phyloP scores from a whole-genome alignment of 2,797 vertebrate species.

The Rallus crepitans region DNA sequence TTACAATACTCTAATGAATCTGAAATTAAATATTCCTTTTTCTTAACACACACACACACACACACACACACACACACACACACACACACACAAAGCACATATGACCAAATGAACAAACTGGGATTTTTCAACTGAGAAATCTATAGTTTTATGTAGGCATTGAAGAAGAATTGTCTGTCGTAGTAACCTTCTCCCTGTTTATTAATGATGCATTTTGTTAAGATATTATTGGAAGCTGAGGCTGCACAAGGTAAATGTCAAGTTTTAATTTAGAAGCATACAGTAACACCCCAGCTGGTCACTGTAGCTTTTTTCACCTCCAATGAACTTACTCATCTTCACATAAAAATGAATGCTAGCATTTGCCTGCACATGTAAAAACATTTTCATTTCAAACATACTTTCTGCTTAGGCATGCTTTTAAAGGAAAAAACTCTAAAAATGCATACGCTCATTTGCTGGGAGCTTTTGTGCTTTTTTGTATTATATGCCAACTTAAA shows the following conservation, averaged over 20 bases:
- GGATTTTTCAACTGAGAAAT: neutral
- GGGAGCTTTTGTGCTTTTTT: neutral
- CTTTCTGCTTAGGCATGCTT: neutral
- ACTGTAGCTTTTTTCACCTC: neutral
- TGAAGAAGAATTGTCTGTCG: neutral
- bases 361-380: neutral
- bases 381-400: neutral
- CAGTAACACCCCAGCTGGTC: neutral
- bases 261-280: neutral
- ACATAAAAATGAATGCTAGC: accelerated
- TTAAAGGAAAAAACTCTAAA: neutral
- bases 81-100: neutral
- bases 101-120: neutral
- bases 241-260: neutral
- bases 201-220: neutral
- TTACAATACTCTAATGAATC: neutral
- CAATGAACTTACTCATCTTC: neutral
- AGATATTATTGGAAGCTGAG: neutral
- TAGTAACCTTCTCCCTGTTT: neutral
- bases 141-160: neutral
- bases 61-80: no score
- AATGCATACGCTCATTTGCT: neutral
- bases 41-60: no score
- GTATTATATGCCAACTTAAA: neutral
- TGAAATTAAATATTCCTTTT: neutral